Evolutionary conservation across 2,113 vertebrate species (phyloP), one percentile per base, ranked within the genome.

Genomic region (Sinosuthora webbiana): DNA sequence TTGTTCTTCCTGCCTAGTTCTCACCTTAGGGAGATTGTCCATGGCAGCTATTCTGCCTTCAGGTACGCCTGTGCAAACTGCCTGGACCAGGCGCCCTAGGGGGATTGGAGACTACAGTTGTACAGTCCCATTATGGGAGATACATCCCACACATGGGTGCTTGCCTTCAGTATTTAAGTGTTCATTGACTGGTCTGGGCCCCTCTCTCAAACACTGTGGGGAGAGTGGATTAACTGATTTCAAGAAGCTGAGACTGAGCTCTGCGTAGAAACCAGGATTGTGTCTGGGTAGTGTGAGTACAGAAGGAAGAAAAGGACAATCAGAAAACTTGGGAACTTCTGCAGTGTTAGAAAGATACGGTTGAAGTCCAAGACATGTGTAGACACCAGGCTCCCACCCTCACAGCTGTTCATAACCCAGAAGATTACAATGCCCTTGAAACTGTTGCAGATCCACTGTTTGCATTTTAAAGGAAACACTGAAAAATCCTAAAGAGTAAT

Each of bases 61-160:
- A 10, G 19, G 10, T n/a, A 28, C 15, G 10, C 35, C 44, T 60
- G 18, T 47, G 31, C 39, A 78, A 68, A 18, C 18, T 25, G 3
- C 19, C 7, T 9, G 11, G 5, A 47, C 16, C 44, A 18, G 13
- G 25, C 12, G 0, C 41, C 37, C 59, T 37, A 16, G n/a, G 33
- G 53, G 77, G 81, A 45, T 7, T 16, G 33, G 30, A 71, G 52
- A 45, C 33, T 42, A 2, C 15, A 22, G 39, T 8, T n/a, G 3
- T 30, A 45, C 0, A 0, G 25, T 53, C 21, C 64, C 13, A 1
- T 39, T 45, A 4, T 15, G 24, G 59, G 24, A 30, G 28, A 59
- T 7, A 20, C 6, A 28, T 21, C 85, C n/a, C 30, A 35, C 55
- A 44, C 21, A 12, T 3, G 37, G 18, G 7, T 47, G 19, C 16